Evolutionary conservation across 2,888 invertebrate species (phyloP).

Genomic region (Ctena decussata): DNA sequence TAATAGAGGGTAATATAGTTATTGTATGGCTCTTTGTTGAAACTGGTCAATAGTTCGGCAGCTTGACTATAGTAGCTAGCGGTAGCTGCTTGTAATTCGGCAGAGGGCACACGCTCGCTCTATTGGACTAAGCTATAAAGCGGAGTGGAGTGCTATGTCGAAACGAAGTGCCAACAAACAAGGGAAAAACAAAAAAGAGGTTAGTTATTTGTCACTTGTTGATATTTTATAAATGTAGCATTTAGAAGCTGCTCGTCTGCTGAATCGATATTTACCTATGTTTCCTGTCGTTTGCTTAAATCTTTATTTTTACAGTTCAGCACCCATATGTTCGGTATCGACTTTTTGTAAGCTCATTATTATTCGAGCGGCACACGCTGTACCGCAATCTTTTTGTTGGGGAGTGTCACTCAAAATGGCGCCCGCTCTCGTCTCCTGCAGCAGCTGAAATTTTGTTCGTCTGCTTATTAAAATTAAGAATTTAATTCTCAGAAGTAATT

Average conservation of each 20-base stretch:
- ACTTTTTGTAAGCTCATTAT: slow-evolving; percentile 16
- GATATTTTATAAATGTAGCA: background rate
- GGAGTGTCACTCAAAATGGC: slow-evolving; percentile 27
- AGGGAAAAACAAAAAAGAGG: slow-evolving; percentile 10
- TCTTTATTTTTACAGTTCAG: background rate
- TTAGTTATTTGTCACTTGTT: background rate
- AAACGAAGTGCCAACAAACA: background rate
- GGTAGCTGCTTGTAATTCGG: slow-evolving; percentile 10
- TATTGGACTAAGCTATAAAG: background rate
- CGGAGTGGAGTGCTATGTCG: background rate
- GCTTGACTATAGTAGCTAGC: slow-evolving; percentile 4
- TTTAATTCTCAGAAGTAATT: no score
- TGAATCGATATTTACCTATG: slow-evolving; percentile 8
- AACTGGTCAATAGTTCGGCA: slow-evolving; percentile 13
- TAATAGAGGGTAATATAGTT: background rate
- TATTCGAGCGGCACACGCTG: slow-evolving; percentile 16
- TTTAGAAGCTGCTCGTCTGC: background rate
- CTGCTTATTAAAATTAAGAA: background rate
- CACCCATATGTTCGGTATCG: slow-evolving; percentile 22
- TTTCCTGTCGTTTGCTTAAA: slow-evolving; percentile 3
- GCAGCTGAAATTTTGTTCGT: background rate
- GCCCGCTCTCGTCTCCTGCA: background rate
- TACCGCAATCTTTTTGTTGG: slow-evolving; percentile 26
- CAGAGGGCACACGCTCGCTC: slow-evolving; percentile 5
- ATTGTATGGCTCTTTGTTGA: slow-evolving; percentile 10